Evolutionary conservation across 2,797 vertebrate genomes (phyloP).

Genomic region (Eurystomus glaucurus): DNA sequence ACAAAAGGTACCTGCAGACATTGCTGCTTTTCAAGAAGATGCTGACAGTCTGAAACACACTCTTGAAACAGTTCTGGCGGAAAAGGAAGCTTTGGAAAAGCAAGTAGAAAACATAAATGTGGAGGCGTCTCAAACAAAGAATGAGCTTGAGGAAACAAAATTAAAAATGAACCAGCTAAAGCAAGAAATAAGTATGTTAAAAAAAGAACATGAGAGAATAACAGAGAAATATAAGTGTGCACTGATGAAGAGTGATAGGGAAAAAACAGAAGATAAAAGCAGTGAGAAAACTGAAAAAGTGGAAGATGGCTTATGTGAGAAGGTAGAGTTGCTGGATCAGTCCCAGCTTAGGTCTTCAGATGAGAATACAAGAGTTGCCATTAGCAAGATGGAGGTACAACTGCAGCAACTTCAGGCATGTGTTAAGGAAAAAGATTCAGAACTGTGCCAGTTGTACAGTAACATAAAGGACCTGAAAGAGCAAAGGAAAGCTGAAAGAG

Average conservation of each 20-base stretch:
- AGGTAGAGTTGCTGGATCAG: constrained; percentile 80
- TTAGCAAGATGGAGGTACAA: constrained; percentile 77
- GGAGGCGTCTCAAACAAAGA: constrained; percentile 61
- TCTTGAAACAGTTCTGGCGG: constrained; percentile 74
- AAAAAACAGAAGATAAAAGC: constrained; percentile 16
- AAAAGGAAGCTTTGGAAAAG: constrained; percentile 77
- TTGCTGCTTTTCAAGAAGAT: constrained; percentile 71
- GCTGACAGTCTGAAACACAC: constrained; percentile 83
- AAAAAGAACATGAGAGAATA: constrained; percentile 76
- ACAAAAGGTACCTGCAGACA: constrained; percentile 79
- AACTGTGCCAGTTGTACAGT: constrained; percentile 81
- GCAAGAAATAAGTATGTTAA: constrained; percentile 85
- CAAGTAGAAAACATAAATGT: constrained; percentile 73
- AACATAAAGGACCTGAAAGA: constrained; percentile 83
- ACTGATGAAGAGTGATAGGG: neutral
- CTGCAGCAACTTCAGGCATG: constrained; percentile 85
- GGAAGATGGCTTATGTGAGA: constrained; percentile 81
- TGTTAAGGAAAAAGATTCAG: constrained; percentile 85
- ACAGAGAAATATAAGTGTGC: constrained; percentile 11
- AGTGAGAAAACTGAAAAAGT: constrained; percentile 57
- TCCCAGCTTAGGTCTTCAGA: constrained; percentile 81
- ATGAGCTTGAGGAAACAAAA: constrained; percentile 85
- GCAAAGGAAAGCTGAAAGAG: constrained; percentile 80
- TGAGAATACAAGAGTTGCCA: constrained; percentile 78
- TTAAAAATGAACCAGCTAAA: constrained; percentile 84